These are phyloP conservation scores for Malacoctenus gilli DNA, from an alignment of 2,797 vertebrate genomes.

Conservation along the genomic window DNA sequence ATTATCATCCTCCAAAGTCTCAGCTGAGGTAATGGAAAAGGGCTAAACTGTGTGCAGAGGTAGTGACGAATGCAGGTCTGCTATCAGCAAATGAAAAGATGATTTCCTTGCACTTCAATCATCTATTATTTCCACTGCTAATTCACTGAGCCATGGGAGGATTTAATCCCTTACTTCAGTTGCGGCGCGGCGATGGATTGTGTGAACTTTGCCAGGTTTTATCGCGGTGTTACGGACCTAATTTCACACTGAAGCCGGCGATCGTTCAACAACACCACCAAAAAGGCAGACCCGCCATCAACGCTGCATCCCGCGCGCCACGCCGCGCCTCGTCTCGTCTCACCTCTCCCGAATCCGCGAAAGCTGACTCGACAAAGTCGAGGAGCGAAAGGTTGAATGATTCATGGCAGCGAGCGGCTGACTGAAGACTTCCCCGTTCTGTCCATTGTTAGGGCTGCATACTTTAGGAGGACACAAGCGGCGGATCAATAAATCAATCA, in stretches of 20 bases:
- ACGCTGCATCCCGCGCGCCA: no score
- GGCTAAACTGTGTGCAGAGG: constrained; percentile 65
- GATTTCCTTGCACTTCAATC: constrained; percentile 46
- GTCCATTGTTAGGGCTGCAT: constrained; percentile 2
- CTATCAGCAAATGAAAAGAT: constrained; percentile 46
- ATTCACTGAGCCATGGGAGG: constrained; percentile 34
- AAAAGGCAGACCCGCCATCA: constrained; percentile 1
- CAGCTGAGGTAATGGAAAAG: constrained; percentile 68
- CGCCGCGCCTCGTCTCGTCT: not conserved
- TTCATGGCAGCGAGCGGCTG: constrained; percentile 53
- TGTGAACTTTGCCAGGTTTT: constrained; percentile 16
- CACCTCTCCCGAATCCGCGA: constrained; percentile 16
- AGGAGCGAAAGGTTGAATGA: constrained; percentile 58
- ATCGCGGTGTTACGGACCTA: not conserved
- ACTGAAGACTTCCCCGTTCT: constrained; percentile 63
- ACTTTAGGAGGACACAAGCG: constrained; percentile 29
- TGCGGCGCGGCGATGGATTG: constrained; percentile 15
- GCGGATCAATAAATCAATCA: constrained; percentile 65
- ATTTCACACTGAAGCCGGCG: constrained; percentile 17
- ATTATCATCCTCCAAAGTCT: constrained; percentile 57
- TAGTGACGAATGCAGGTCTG: constrained; percentile 45
- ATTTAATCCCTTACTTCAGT: constrained; percentile 39
- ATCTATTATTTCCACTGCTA: constrained; percentile 47
- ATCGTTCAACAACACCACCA: constrained; percentile 2
- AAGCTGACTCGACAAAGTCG: constrained; percentile 52